phyloP scores from a whole-genome alignment of 2,113 vertebrate genomes.

The Gymnocephalus cernua region DNA sequence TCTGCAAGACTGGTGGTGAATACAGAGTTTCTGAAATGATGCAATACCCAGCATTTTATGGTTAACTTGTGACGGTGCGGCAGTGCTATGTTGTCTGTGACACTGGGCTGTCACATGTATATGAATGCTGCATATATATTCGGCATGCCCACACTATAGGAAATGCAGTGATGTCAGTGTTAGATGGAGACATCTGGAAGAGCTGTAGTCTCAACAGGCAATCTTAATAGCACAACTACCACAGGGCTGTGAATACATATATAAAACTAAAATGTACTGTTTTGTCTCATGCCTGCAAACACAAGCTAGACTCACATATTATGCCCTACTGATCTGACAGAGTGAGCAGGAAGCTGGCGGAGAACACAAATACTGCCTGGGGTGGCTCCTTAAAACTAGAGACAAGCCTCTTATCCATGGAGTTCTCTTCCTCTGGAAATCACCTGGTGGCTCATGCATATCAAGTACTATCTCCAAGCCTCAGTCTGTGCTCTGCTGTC shows the following conservation, averaged over 20 bases:
- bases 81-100: slow-evolving; percentile 46
- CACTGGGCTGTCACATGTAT: slow-evolving; percentile 24
- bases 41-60: slow-evolving; percentile 54
- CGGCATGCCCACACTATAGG: background rate
- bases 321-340: slow-evolving; percentile 77
- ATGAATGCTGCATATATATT: slow-evolving; percentile 18
- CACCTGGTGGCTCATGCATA: slow-evolving; percentile 79
- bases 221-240: background rate
- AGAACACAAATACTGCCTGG: slow-evolving; percentile 78
- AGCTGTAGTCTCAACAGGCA: background rate
- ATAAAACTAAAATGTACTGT: slow-evolving; percentile 55
- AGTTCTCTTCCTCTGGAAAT: slow-evolving; percentile 77
- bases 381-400: slow-evolving; percentile 79
- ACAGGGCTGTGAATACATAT: slow-evolving; percentile 27
- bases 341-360: slow-evolving; percentile 56
- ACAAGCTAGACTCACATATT: slow-evolving; percentile 52
- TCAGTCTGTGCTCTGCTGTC: slow-evolving; percentile 50
- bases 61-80: slow-evolving; percentile 42
- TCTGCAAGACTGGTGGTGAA: slow-evolving; percentile 53
- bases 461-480: slow-evolving; percentile 71
- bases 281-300: slow-evolving; percentile 62
- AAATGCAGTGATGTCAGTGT: slow-evolving; percentile 24
- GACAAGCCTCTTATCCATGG: slow-evolving; percentile 75
- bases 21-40: slow-evolving; percentile 54
- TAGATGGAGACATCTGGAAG: slow-evolving; percentile 25